Percentiles rank a stretch among this genome's conserved stretches.
phyloP scores from a whole-genome alignment of 2,797 vertebrate genomes.

The Toxotes lorentzi region DNA sequence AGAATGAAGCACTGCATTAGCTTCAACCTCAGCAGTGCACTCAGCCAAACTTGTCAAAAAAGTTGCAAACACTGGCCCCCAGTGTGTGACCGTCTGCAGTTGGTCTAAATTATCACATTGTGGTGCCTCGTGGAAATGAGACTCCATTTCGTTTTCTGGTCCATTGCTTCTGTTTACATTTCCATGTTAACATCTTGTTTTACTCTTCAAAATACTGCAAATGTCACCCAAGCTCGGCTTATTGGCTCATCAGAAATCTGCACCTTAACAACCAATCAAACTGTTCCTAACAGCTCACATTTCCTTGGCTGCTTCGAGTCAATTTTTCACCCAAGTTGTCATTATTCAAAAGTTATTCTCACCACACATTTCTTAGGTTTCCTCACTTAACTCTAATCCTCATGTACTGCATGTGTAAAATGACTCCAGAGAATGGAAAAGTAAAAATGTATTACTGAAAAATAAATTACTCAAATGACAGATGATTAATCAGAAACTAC shows the following conservation, averaged over 20 bases:
- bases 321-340: conserved; percentile 46
- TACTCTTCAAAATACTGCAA: conserved; percentile 59
- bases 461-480: conserved; percentile 30
- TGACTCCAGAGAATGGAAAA: conserved; percentile 40
- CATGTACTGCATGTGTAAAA: conserved; percentile 38
- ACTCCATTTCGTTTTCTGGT: conserved; percentile 71
- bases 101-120: conserved; percentile 74
- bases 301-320: conserved; percentile 46
- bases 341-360: conserved; percentile 60
- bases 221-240: conserved; percentile 49
- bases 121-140: conserved; percentile 68
- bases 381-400: conserved; percentile 40
- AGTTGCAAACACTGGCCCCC: conserved; percentile 49
- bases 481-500: conserved; percentile 11
- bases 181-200: conserved; percentile 73
- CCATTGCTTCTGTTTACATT: conserved; percentile 73
- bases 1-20: conserved; percentile 52
- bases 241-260: conserved; percentile 67
- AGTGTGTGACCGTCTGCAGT: conserved; percentile 60
- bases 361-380: conserved; percentile 57
- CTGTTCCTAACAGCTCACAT: conserved; percentile 44
- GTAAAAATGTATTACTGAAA: conserved; percentile 28
- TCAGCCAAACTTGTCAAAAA: conserved; percentile 62
- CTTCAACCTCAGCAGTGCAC: conserved; percentile 38
- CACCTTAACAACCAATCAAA: conserved; percentile 61